Conservation (phyloP, 1,140 invertebrate species). For the Drosophila repletoides region DNA sequence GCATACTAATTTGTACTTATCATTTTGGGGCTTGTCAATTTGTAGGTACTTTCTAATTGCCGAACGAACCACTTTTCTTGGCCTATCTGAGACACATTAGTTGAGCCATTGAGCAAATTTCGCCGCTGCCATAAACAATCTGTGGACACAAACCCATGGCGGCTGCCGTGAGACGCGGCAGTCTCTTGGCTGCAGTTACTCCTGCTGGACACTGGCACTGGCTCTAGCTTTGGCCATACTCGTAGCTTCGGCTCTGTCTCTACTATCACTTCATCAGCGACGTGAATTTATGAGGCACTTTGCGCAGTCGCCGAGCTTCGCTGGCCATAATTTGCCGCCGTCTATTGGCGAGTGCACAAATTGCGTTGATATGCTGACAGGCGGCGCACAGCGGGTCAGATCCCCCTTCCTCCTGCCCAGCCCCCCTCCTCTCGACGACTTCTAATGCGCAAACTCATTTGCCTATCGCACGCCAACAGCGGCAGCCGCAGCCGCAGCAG, state of each 20-base stretch:
- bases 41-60: slow-evolving; percentile 73
- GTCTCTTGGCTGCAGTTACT: slow-evolving; percentile 20
- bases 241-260: not conserved
- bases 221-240: slow-evolving; percentile 10
- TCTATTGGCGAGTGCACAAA: slow-evolving; percentile 78
- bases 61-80: slow-evolving; percentile 21
- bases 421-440: not conserved
- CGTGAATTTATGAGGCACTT: slow-evolving; percentile 80
- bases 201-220: not conserved
- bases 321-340: slow-evolving; percentile 73
- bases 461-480: slow-evolving; percentile 59
- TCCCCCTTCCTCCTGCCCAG: not conserved
- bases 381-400: slow-evolving; percentile 59
- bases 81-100: slow-evolving; percentile 69
- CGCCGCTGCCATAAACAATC: slow-evolving; percentile 67
- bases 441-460: slow-evolving; percentile 74
- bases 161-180: slow-evolving; percentile 29
- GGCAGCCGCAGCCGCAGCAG: not conserved
- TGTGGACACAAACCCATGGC: slow-evolving; percentile 37
- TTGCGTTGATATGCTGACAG: slow-evolving; percentile 80
- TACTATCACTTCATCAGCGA: slow-evolving; percentile 78
- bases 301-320: slow-evolving; percentile 72
- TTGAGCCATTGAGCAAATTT: slow-evolving; percentile 73
- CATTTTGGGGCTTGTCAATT: slow-evolving; percentile 51
- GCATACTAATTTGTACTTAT: slow-evolving; percentile 5